Percentiles rank a stretch among this genome's conserved stretches.
phyloP scores from a whole-genome alignment of 1,140 invertebrate genomes.

The Vanessa tameamea region DNA sequence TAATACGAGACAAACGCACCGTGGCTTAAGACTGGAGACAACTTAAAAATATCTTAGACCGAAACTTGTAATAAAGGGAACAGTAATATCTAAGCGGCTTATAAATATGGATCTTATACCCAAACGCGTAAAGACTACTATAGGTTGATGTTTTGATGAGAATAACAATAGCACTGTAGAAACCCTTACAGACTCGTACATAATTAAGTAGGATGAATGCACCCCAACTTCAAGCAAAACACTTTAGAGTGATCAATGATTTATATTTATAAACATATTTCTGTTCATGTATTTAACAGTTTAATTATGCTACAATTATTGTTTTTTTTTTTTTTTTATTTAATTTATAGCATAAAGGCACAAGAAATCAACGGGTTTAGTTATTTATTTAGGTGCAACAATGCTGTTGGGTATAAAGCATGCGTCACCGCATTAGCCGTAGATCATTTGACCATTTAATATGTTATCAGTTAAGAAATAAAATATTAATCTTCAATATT shows the following conservation, averaged over 20 bases:
- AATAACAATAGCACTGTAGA: constrained; percentile 3
- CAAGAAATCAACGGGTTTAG: too few species aligned
- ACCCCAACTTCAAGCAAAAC: constrained; percentile 34
- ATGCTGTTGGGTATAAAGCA: too few species aligned
- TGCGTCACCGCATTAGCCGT: too few species aligned
- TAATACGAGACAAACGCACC: constrained; percentile 21
- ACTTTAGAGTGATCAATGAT: constrained; percentile 30
- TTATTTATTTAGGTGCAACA: too few species aligned
- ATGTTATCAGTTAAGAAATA: too few species aligned
- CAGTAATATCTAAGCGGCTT: not conserved
- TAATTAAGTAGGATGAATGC: constrained; percentile 49
- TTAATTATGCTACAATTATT: too few species aligned
- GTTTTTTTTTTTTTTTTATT: too few species aligned
- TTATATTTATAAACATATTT: not conserved
- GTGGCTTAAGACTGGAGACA: constrained; percentile 23
- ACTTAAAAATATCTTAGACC: constrained; percentile 26
- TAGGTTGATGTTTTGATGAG: not conserved
- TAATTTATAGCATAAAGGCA: too few species aligned
- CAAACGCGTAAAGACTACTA: not conserved
- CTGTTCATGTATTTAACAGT: not conserved
- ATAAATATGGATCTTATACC: not conserved
- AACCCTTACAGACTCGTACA: constrained; percentile 34
- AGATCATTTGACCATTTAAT: too few species aligned
- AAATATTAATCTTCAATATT: too few species aligned
- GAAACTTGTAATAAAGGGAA: constrained; percentile 13